Base-by-base conservation (phyloP, 2,888 invertebrate species). In the Eretmocerus hayati region DNA sequence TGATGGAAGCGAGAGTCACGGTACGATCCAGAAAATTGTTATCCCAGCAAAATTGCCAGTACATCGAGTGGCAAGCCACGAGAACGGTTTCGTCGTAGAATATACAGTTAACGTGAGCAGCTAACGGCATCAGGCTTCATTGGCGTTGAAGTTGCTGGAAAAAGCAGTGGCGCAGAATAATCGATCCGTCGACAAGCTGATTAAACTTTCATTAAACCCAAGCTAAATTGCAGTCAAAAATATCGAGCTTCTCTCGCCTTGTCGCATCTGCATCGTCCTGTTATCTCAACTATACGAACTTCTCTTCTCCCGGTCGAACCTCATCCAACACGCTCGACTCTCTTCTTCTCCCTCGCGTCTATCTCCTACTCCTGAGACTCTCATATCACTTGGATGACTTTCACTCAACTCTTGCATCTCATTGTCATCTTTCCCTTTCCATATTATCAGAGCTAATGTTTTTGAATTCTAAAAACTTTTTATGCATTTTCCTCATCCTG, bases 181-280 rank as follows among this genome's bases (percentile, higher is more conserved):
- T 61, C 61, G 59, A 59, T 51, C 55, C 58, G 62, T 61, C 61
- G 64, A 66, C 62, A 62, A 62, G 61, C 62, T 62, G 65, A 68
- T 68, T 67, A 67, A 66, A 65, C 62, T 63, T 66, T 65, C 64
- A 68, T 67, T 66, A 67, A 66, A 65, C 61, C 59, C 58, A 56
- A 59, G 61, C 64, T 62, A 64, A 66, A 64, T 65, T 66, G 62
- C 61, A 62, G 60, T 62, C 61, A 62, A 65, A 65, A 65, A 63
- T 66, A 19, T 33, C 26, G 8, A 26, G 15, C 19, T 19, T 35
- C 16, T 22, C 18, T 31, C 20, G 5, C 31, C 20, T 15, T 31
- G n/a, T 9, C 41, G 13, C 31, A 6, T 31, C 16, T 20, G 3
- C 31, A 13, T 11, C 11, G 26, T 6, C 26, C 11, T 11, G 26